Conservation (phyloP, 1,140 invertebrate species). For the Bilobella aurantiaca region DNA sequence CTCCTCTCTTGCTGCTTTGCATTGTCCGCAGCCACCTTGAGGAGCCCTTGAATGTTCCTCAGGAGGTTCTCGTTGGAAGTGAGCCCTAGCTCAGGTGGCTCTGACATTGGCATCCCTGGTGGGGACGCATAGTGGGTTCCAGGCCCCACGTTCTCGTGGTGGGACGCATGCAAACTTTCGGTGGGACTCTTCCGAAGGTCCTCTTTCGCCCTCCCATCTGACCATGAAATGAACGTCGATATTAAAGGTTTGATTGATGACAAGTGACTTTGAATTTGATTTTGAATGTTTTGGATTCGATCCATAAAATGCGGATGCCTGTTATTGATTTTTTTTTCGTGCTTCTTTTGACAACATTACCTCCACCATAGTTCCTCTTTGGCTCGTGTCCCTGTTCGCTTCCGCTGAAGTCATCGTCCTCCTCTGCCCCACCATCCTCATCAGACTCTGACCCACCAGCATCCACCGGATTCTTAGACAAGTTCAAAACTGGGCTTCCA, state of each 20-base stretch:
- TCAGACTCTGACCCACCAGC: constrained; percentile 50
- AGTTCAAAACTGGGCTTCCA: constrained; percentile 78
- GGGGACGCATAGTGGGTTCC: constrained; percentile 14
- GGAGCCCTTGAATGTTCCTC: constrained; percentile 84
- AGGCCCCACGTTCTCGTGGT: constrained; percentile 12
- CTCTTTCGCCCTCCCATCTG: constrained; percentile 5
- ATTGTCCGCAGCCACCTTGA: constrained; percentile 90
- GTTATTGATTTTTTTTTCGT: no score
- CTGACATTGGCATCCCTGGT: neutral
- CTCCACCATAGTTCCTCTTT: constrained; percentile 24
- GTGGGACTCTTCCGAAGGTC: constrained; percentile 22
- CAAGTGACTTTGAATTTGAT: no score
- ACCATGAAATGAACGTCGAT: no score
- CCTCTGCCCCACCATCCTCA: constrained; percentile 50
- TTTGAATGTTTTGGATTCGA: no score
- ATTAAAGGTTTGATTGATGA: no score
- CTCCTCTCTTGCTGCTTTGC: constrained; percentile 87
- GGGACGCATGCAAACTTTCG: constrained; percentile 12
- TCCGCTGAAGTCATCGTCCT: constrained; percentile 62
- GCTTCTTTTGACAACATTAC: no score
- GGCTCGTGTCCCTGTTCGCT: constrained; percentile 72
- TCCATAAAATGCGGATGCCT: no score
- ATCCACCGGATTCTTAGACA: constrained; percentile 61
- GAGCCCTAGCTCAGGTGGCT: constrained; percentile 41
- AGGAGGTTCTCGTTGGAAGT: constrained; percentile 83